phyloP scores from a whole-genome alignment of 1,140 invertebrate genomes.

The Drosophila pseudoananassae region DNA sequence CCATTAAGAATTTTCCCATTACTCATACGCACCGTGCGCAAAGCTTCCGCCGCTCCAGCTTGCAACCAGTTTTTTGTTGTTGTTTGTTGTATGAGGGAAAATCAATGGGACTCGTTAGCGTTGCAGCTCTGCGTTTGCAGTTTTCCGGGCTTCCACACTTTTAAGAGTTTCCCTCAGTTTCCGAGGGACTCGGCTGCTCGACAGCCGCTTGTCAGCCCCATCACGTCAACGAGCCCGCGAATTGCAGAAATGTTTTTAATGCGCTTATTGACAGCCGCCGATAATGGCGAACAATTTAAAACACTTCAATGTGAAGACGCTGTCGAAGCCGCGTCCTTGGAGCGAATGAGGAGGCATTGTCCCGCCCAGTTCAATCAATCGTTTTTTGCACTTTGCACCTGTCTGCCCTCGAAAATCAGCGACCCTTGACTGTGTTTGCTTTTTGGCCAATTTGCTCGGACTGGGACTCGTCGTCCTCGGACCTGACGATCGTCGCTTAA shows the following conservation, averaged over 20 bases:
- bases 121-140: slow-evolving; percentile 33
- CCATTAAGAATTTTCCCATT: slow-evolving; percentile 58
- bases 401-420: slow-evolving; percentile 18
- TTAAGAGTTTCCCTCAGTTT: neutral
- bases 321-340: slow-evolving; percentile 38
- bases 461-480: slow-evolving; percentile 12
- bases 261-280: slow-evolving; percentile 51
- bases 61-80: neutral
- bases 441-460: slow-evolving; percentile 15
- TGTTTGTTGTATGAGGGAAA: slow-evolving; percentile 17
- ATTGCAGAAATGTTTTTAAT: slow-evolving; percentile 45
- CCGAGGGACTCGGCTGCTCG: slow-evolving; percentile 1
- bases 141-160: slow-evolving; percentile 17
- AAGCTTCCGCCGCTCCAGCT: slow-evolving; percentile 2
- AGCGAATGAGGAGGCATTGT: slow-evolving; percentile 6
- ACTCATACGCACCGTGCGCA: slow-evolving; percentile 49
- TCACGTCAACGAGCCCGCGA: slow-evolving; percentile 31
- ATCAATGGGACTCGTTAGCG: slow-evolving; percentile 54
- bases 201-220: slow-evolving; percentile 27
- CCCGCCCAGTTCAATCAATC: slow-evolving; percentile 23
- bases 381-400: slow-evolving; percentile 37
- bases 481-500: slow-evolving; percentile 27
- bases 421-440: slow-evolving; percentile 26
- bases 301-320: slow-evolving; percentile 31
- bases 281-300: slow-evolving; percentile 56